Percentiles rank a stretch among this genome's conserved stretches.
Conservation (phyloP, 2,888 invertebrate species). For the Eumacrocentrus americanus region DNA sequence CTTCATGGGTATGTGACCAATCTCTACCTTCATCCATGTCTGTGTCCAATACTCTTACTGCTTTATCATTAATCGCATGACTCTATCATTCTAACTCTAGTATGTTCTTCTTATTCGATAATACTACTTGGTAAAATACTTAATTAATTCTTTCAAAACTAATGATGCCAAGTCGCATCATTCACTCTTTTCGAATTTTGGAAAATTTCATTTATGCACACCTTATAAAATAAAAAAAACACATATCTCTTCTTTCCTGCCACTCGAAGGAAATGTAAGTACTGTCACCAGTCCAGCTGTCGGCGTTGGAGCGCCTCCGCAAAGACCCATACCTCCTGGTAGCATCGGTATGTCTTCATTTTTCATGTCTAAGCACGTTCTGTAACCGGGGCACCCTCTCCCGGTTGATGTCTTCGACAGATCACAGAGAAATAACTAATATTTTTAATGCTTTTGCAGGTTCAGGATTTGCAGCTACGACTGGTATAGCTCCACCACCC, state of each 20-base stretch:
- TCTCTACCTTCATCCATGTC: conserved; percentile 18
- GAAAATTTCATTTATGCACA: background rate
- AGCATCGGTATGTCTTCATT: conserved; percentile 56
- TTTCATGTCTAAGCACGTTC: background rate
- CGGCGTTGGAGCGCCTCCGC: conserved; percentile 50
- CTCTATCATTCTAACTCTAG: too few species aligned
- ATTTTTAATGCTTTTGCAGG: too few species aligned
- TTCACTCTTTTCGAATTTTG: conserved; percentile 20
- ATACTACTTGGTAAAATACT: too few species aligned
- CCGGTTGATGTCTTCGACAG: too few species aligned
- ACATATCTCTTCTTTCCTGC: conserved; percentile 46
- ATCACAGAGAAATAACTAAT: conserved; percentile 12
- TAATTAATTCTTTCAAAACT: too few species aligned
- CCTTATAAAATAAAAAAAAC: background rate
- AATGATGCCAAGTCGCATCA: too few species aligned
- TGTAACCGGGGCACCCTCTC: too few species aligned
- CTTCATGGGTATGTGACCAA: conserved; percentile 57
- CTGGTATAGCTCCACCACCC: conserved; percentile 55
- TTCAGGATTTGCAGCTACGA: conserved; percentile 50
- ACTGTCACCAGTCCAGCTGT: conserved; percentile 45
- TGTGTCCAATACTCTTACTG: conserved; percentile 5
- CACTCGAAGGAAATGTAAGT: conserved; percentile 53
- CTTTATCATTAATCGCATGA: background rate
- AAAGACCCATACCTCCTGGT: conserved; percentile 60
- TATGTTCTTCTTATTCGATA: too few species aligned